Evolutionary conservation across 2,113 vertebrate genomes (phyloP), one percentile per base, ranked within the genome.

Genomic region (Erythrolamprus reginae): DNA sequence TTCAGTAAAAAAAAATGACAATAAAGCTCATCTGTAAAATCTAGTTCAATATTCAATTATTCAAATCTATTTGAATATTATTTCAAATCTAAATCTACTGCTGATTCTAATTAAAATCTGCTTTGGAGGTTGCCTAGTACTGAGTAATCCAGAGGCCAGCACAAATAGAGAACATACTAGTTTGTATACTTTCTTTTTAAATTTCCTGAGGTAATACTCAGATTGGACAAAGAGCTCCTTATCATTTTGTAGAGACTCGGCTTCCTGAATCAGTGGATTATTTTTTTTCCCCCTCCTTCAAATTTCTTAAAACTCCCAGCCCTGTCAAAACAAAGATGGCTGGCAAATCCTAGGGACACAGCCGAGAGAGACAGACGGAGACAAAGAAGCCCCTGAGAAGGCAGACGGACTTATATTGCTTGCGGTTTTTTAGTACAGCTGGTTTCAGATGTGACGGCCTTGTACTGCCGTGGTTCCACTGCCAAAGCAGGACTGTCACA

Each of bases 271-370:
- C 97, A 98, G 97, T 97, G 94, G 96, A 97, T 98, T 96, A 94
- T 87, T 17, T 17, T 47, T 88, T 90, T 28, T 87, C 90, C 38
- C 89, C 90, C 38, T 90, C 90, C 97, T 92, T 97, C 96, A 97
- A 97, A 97, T 96, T 98, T 97, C 96, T 90, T 98, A 97, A 97
- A 98, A 98, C 97, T 97, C 96, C 96, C 97, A 98, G 96, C 96
- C 97, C 97, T 98, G 98, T 98, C 97, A 97, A 98, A 98, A 98
- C 98, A 99, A 91, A 99, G 97, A 99, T 98, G 98, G 98, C 98
- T 97, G 97, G 97, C 96, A 96, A 87, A 33, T 96, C 97, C 96
- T 96, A 95, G 97, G 98, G 98, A 98, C 97, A 97, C 96, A 96
- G 95, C 96, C 95, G 95, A 97, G 96, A 97, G 94, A 91, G 90